Evolutionary conservation across 2,113 vertebrate species (phyloP).

Genomic region (Piaya cayana): DNA sequence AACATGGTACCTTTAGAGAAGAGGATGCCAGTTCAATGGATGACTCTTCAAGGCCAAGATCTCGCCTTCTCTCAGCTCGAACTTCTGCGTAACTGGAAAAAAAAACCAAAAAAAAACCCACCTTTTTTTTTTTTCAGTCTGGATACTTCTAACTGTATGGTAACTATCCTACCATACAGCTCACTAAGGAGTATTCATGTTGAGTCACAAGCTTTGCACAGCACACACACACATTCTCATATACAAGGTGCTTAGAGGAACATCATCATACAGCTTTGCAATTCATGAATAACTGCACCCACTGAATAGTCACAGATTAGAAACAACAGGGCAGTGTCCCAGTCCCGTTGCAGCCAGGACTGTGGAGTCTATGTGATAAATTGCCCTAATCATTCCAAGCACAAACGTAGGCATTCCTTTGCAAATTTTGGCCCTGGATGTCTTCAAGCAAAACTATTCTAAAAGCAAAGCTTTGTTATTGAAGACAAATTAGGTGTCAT

Average conservation of each 20-base stretch:
- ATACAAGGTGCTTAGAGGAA: not conserved
- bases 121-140: not conserved
- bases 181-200: not conserved
- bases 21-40: constrained; percentile 82
- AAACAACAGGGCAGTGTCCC: not conserved
- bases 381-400: not conserved
- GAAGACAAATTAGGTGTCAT: not conserved
- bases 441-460: not conserved
- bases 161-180: not conserved
- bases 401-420: not conserved
- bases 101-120: too few relatives aligned
- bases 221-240: not conserved
- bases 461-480: not conserved
- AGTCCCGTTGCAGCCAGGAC: not conserved
- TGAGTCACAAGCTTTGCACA: not conserved
- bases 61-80: constrained; percentile 85
- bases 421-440: not conserved
- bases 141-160: not conserved
- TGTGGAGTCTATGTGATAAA: not conserved
- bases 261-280: not conserved
- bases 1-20: constrained; percentile 80
- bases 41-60: constrained; percentile 85
- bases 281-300: not conserved
- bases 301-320: not conserved
- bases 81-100: constrained; percentile 85